Percentiles rank a stretch among this genome's conserved stretches.
These are phyloP conservation scores for Pecten maximus DNA, from an alignment of 2,888 invertebrate genomes.

Conservation along the genomic window DNA sequence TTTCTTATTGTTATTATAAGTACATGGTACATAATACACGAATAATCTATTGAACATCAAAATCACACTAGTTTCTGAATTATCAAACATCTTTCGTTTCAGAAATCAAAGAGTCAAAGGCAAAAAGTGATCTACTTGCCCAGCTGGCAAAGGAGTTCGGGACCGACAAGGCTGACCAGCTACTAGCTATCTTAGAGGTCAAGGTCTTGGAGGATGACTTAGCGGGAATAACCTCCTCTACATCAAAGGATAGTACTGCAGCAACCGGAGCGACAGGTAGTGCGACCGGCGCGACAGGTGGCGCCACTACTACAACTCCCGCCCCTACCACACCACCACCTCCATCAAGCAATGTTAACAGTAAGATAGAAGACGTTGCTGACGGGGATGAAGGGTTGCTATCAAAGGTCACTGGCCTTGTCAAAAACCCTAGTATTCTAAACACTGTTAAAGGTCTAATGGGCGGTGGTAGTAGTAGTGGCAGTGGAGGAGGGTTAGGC, in stretches of 20 bases:
- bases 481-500: conserved; percentile 11
- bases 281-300: background rate
- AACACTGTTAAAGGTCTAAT: conserved; percentile 4
- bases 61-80: background rate
- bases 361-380: background rate
- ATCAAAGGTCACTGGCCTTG: background rate
- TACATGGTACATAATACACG: too few relatives aligned
- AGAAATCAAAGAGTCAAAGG: background rate
- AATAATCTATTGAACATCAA: background rate
- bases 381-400: conserved; percentile 5
- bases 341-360: background rate
- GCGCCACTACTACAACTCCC: background rate
- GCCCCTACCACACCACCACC: background rate
- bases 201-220: conserved; percentile 46
- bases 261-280: conserved; percentile 39
- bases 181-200: conserved; percentile 50
- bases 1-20: too few relatives aligned
- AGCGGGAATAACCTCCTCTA: conserved; percentile 33
- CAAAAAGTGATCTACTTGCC: conserved; percentile 45
- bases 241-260: background rate
- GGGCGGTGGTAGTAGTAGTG: conserved; percentile 41
- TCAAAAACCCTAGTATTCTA: background rate
- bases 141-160: conserved; percentile 54
- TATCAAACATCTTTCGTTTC: background rate
- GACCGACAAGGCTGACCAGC: conserved; percentile 48